Evolutionary conservation across 2,797 vertebrate species (phyloP), one percentile per base, ranked within the genome.

Genomic region (Acanthopagrus latus): DNA sequence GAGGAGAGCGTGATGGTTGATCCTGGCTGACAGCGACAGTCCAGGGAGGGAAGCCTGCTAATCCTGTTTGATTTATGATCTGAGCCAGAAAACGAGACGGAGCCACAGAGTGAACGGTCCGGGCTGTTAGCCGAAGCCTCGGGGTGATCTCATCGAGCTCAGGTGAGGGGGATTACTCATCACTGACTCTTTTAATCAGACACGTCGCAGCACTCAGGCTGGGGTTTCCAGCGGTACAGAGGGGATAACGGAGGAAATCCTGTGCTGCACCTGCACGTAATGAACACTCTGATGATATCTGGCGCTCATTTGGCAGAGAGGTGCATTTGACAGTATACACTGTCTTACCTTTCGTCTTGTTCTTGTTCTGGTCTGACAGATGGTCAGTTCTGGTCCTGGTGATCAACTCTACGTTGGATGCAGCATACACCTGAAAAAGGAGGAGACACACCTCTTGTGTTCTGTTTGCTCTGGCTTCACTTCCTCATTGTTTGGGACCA

Each of bases 391-490:
- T 95, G 12, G 98, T 99, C 89, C 97, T 95, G 11, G 98, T 99
- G 91, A 99, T 97, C 79, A 99, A 95, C 92, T 99, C 98, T 84
- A 99, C 97, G 0, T 99, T 99, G 86, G 97, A 99, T 9, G 98
- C 98, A 0, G 97, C 97, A 0, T 97, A 99, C 38, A 99, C 98
- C 98, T 99, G 87, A 64, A 54, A 66, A 23, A 70, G 14, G 14
- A 66, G 5, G 18, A 83, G 17, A 65, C 18, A 4, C 12, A 2
- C 25, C 16, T 62, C 3, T 4, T 38, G 9, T 67, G 46, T 25
- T 77, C 13, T 52, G 51, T 21, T 62, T 17, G 33, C 11, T n/a
- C 0, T 10, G 3, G 23, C 33, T 25, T 44, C 33, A 55, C 47
- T 20, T 64, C 13, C 14, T 51, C 6, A 20, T 23, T 27, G 50